A percentile compares a stretch with the other conserved stretches of the same genome.
phyloP scores from a whole-genome alignment of 92 coral and sea anemone species.

The Porites rus region DNA sequence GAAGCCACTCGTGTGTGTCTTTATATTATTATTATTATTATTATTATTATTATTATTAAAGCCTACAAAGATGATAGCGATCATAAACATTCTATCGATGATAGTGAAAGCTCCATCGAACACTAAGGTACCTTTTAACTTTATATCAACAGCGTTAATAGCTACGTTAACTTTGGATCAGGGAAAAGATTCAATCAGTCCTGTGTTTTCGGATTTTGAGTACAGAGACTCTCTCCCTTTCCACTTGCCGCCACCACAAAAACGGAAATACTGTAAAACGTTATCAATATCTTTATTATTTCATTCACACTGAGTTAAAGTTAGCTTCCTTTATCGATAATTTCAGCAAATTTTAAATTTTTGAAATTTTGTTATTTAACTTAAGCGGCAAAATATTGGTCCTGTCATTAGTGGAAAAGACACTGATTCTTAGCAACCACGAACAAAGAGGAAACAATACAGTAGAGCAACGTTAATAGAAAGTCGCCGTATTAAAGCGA shows the following conservation, averaged over 20 bases:
- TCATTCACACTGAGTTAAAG: not conserved
- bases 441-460: not conserved
- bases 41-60: too few relatives aligned
- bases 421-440: not conserved
- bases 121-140: too few relatives aligned
- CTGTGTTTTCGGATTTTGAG: not conserved
- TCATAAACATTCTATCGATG: too few relatives aligned
- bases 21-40: too few relatives aligned
- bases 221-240: not conserved
- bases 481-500: too few relatives aligned
- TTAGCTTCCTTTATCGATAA: not conserved
- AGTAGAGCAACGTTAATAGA: too few relatives aligned
- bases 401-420: not conserved
- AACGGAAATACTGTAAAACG: not conserved
- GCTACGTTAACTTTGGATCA: not conserved
- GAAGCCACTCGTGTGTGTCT: too few relatives aligned
- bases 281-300: not conserved
- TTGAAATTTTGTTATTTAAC: too few relatives aligned
- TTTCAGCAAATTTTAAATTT: not conserved
- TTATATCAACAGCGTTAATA: too few relatives aligned
- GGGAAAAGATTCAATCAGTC: not conserved
- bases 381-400: not conserved
- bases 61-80: too few relatives aligned
- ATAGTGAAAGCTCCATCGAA: too few relatives aligned
- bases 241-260: not conserved